Evolutionary conservation across 2,888 invertebrate species (phyloP).

Genomic region (Plagodis dolabraria): DNA sequence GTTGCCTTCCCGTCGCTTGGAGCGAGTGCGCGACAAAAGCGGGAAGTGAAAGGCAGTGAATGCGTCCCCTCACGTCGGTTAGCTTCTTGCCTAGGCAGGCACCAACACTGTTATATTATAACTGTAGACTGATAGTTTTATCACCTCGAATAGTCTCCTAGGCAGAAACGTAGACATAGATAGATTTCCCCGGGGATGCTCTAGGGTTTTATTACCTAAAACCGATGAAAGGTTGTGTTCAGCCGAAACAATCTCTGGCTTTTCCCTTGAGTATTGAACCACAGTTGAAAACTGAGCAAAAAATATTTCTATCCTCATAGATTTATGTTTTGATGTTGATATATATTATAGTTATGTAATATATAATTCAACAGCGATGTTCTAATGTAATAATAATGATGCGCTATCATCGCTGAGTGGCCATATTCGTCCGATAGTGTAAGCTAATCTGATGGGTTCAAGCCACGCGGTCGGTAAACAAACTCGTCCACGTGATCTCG

Average conservation of each 20-base stretch:
- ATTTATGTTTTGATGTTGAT: constrained; percentile 3
- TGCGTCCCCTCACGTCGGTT: constrained; percentile 70
- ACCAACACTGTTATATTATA: constrained; percentile 37
- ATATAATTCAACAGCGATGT: constrained; percentile 8
- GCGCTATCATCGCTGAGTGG: constrained; percentile 27
- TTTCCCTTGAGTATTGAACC: constrained; percentile 27
- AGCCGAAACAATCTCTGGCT: constrained; percentile 28
- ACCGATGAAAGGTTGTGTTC: constrained; percentile 29
- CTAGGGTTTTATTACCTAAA: constrained; percentile 36
- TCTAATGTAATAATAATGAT: constrained; percentile 9
- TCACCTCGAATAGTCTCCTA: constrained; percentile 25
- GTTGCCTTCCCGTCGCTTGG: constrained; percentile 76
- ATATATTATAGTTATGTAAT: background rate
- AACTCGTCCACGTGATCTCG: constrained; percentile 57
- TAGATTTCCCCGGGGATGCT: constrained; percentile 39
- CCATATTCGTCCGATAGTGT: constrained; percentile 33
- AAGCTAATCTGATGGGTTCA: constrained; percentile 51
- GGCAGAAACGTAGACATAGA: constrained; percentile 25
- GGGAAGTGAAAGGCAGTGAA: constrained; percentile 85
- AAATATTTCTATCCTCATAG: constrained; percentile 6
- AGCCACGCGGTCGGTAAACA: constrained; percentile 55
- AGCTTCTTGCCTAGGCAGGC: constrained; percentile 55
- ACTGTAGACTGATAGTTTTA: constrained; percentile 32
- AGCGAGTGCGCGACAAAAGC: constrained; percentile 79
- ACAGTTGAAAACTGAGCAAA: constrained; percentile 20